phyloP scores from a whole-genome alignment of 2,113 vertebrate genomes.

The Notechis scutatus region DNA sequence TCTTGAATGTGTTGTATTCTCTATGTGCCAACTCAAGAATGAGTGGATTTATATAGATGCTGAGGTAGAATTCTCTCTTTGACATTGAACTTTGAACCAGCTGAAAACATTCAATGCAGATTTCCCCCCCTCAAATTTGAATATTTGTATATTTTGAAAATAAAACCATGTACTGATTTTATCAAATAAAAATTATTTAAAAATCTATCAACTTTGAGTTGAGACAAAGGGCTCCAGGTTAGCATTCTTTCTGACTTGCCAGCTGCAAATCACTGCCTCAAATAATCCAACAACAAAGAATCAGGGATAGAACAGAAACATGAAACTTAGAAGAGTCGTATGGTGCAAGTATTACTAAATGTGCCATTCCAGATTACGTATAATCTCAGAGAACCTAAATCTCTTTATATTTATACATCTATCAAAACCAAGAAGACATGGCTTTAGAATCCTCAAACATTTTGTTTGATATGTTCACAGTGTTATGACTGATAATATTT shows the following conservation, averaged over 20 bases:
- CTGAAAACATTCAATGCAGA: background rate
- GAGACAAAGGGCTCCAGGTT: background rate
- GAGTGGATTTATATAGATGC: background rate
- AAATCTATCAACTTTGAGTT: background rate
- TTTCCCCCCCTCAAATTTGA: background rate
- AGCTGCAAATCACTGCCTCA: background rate
- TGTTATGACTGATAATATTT: background rate
- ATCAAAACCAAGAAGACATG: background rate
- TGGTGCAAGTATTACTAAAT: background rate
- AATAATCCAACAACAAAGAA: background rate
- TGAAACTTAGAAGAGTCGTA: background rate
- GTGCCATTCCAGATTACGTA: background rate
- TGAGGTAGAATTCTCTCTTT: background rate
- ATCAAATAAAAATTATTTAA: background rate
- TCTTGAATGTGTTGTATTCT: background rate
- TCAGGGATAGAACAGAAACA: background rate
- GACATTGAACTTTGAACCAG: background rate
- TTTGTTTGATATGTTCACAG: background rate
- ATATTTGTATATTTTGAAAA: background rate
- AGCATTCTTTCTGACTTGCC: background rate
- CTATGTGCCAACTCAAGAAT: background rate
- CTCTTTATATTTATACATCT: background rate
- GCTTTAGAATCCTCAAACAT: background rate
- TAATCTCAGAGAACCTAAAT: background rate
- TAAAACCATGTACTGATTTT: background rate